Conservation (phyloP, 2,113 vertebrate genomes). For the Amblyopsis rosae region DNA sequence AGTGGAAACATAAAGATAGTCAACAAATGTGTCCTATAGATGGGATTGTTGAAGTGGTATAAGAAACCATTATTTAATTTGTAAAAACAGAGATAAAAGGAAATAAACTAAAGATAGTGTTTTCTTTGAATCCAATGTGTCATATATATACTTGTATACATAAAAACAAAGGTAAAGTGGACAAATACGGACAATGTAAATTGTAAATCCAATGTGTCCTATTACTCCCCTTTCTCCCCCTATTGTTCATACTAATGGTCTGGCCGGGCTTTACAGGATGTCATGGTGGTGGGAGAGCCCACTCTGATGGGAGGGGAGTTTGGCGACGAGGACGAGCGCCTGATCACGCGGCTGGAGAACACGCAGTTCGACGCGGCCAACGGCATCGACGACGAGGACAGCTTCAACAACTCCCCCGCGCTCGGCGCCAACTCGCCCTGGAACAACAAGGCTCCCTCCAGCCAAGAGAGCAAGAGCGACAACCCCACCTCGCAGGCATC, state of each 20-base stretch:
- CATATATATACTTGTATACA: too few relatives aligned
- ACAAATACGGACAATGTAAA: too few relatives aligned
- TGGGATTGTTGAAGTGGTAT: too few relatives aligned
- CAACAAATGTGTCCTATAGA: too few relatives aligned
- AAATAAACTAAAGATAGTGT: too few relatives aligned
- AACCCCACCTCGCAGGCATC: constrained; percentile 98
- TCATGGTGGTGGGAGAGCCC: constrained; percentile 99
- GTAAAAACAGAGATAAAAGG: too few relatives aligned
- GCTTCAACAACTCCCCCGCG: constrained; percentile 99
- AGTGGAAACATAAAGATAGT: too few relatives aligned
- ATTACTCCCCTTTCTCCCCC: not conserved
- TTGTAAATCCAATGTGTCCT: not conserved
- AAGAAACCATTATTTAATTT: too few relatives aligned
- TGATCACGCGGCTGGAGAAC: constrained; percentile 99
- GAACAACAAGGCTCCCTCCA: constrained; percentile 99
- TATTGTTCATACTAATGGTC: constrained; percentile 77
- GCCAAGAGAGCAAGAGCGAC: constrained; percentile 99
- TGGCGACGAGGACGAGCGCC: constrained; percentile 96
- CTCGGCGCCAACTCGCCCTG: constrained; percentile 98
- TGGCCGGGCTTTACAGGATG: constrained; percentile 86
- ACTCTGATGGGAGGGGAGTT: constrained; percentile 99
- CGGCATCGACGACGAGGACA: constrained; percentile 98
- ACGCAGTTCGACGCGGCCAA: constrained; percentile 98
- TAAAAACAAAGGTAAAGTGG: too few relatives aligned
- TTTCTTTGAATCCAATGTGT: too few relatives aligned